These are phyloP conservation scores for Chrysomela aeneicollis DNA, from an alignment of 2,888 invertebrate species.

Conservation along the genomic window DNA sequence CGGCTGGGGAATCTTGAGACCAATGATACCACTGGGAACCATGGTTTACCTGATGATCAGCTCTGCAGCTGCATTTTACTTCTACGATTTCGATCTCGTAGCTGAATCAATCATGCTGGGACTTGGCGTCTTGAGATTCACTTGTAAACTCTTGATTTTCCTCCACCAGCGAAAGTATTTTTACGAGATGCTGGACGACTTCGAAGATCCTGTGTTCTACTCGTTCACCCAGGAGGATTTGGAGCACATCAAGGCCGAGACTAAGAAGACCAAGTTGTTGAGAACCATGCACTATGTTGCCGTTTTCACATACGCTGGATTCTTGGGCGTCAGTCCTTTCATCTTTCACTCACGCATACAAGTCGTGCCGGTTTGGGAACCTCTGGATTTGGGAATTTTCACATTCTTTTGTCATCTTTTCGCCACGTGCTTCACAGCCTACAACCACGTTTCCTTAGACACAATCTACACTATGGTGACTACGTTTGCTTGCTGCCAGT, in stretches of 20 bases:
- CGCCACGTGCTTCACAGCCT: background rate
- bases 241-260: background rate
- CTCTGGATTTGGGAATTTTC: background rate
- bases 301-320: background rate
- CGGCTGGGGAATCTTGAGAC: background rate
- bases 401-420: background rate
- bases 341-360: background rate
- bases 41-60: background rate
- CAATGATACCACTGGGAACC: background rate
- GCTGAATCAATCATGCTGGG: background rate
- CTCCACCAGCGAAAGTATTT: background rate
- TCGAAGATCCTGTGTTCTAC: background rate
- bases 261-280: background rate
- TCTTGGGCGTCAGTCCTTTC: background rate
- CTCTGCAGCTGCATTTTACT: background rate
- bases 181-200: background rate
- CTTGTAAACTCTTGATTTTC: background rate
- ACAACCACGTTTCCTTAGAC: background rate
- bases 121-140: background rate
- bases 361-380: background rate
- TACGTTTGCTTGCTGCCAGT: background rate
- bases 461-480: background rate
- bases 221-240: background rate
- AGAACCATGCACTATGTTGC: background rate
- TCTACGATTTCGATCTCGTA: background rate